Base-by-base conservation (phyloP, 1,140 invertebrate genomes). In the Centruroides sculpturatus region DNA sequence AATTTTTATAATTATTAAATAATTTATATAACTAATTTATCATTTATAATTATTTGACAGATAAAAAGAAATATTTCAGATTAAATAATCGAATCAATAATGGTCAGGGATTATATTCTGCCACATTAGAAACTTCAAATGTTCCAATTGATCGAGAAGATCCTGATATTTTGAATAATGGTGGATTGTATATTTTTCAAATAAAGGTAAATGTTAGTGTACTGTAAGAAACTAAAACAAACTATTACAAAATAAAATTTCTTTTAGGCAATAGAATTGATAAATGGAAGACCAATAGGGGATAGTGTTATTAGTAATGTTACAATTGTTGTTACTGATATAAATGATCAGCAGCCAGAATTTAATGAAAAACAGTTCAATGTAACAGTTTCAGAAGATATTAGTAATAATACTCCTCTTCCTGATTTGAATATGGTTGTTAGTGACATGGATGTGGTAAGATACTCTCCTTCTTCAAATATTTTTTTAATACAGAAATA, bases 321-420 rank as follows among this genome's bases (percentile, higher is more conserved):
- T 0, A 86, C 85, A 0, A 82, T 92, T 36, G 83, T 90, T 2
- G 82, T 92, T 6, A 85, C 83, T 0, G 89, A 92, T 69, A 82
- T 85, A 0, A 89, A 92, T 68, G 89, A 92, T 70, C 83, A 92
- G 63, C 73, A 79, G 36, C 90, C 89, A 0, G 72, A 79, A 51
- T 94, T 94, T 67, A 86, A 84, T 66, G 74, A 80, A 61, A 71
- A 80, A 0, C 69, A 78, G 3, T 87, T 86, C 60, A 77, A 80
- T 65, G 78, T 88, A 12, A 82, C 79, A 1, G 83, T 92, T 51
- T 80, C 84, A 0, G 89, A 93, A 75, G 84, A 86, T 67, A 80
- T 89, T 61, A 81, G 82, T 66, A 66, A 71, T 35, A 76, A 74
- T 12, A 75, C 73, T 0, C 74, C 76, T 3, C 65, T 79, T 47